Base-by-base conservation (phyloP, 2,888 invertebrate genomes). In the Tetramorium bicarinatum region DNA sequence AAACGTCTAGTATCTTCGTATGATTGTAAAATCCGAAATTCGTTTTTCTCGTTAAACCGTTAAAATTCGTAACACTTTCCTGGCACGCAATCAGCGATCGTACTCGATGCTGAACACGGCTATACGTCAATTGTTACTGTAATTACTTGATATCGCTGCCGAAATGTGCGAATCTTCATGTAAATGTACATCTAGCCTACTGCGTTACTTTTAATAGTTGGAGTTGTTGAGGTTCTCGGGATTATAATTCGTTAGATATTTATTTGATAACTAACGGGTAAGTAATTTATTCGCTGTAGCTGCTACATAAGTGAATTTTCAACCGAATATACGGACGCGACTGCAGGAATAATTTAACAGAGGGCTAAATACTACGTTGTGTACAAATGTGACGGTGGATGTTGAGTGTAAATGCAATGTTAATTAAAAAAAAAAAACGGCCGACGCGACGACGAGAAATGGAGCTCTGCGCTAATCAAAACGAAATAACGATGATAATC, bases 381-480 rank as follows among this genome's bases (percentile, higher is more conserved):
- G 79, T 80, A 80, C 79, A 80, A 80, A 80, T 72, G 74, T 61
- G 72, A 59, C 21, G 72, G 34, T 72, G 59, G 29, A 18, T 44
- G 34, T 62, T 62, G 49, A 8, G 62, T 62, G 56, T 59, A 79
- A 72, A 34, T 80, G 79, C 59, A 25, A 25, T 72, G 59, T 80
- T 80, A 72, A 49, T 61, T 59, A 34, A 34, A 34, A 34, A 34
- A 29, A 29, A 61, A 49, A 64, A 72, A 80, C 74, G 79, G 74
- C 79, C 79, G 79, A 80, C 59, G 47, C 47, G 79, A 79, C 29
- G 74, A 80, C 34, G 59, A 44, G 74, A 72, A 79, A 2, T 61
- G 79, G 59, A 80, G 79, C 74, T 79, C 47, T 79, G 79, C 79
- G 79, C 79, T 79, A 79, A 79, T 72, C 74, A 72, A 79, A 79